phyloP scores from a whole-genome alignment of 2,888 invertebrate species.

The Andrena trimmerana region DNA sequence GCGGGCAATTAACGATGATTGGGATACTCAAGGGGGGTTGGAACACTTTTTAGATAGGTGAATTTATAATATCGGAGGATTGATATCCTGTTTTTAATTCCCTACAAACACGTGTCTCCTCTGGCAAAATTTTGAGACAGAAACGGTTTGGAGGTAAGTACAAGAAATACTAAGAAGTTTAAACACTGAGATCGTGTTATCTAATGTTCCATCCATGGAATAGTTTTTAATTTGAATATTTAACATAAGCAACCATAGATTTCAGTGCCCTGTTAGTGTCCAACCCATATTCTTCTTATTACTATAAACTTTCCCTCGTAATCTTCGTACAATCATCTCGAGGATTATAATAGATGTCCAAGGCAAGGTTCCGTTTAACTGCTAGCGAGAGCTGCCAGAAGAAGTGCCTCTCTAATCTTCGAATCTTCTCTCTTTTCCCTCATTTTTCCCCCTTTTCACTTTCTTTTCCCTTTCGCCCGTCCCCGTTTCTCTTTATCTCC shows the following conservation, averaged over 20 bases:
- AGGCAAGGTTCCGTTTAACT: constrained; percentile 1
- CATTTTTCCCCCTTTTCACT: constrained; percentile 18
- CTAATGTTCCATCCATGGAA: too few relatives aligned
- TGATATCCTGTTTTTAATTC: too few relatives aligned
- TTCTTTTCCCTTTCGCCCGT: constrained; percentile 12
- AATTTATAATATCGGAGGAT: too few relatives aligned
- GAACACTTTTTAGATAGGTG: not conserved
- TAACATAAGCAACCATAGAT: too few relatives aligned
- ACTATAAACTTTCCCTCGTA: not conserved
- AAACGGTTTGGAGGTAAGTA: too few relatives aligned
- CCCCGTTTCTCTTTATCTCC: constrained; percentile 8
- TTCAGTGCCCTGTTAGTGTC: too few relatives aligned
- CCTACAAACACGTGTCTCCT: too few relatives aligned
- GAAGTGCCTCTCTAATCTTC: constrained; percentile 12
- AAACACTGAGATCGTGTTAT: too few relatives aligned
- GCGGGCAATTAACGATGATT: not conserved
- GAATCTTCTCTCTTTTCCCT: constrained; percentile 7
- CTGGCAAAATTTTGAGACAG: too few relatives aligned
- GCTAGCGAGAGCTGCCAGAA: not conserved
- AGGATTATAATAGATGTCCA: not conserved
- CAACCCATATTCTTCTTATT: not conserved
- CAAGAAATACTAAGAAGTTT: too few relatives aligned
- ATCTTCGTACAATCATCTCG: not conserved
- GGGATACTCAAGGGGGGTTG: not conserved
- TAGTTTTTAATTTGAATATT: too few relatives aligned